Conservation (phyloP, 2,888 invertebrate species). For the Clivina fossor region DNA sequence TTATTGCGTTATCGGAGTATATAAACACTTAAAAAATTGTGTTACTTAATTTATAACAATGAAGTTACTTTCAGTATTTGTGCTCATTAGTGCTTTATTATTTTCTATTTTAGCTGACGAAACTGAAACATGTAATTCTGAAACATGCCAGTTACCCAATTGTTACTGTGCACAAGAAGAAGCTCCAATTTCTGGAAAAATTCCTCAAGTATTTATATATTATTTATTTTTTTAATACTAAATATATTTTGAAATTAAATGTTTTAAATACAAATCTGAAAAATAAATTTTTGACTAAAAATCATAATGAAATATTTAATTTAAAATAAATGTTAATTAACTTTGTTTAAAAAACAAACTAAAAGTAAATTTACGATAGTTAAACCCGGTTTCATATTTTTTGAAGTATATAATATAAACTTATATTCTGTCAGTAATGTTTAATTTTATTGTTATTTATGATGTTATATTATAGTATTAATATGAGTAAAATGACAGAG, state of each 20-base stretch:
- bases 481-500: too few relatives aligned
- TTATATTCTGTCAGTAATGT: too few relatives aligned
- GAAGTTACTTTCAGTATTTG: not conserved
- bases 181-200: conserved; percentile 1
- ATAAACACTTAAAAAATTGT: conserved; percentile 1
- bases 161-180: conserved; percentile 3
- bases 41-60: not conserved
- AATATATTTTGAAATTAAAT: too few relatives aligned
- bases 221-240: too few relatives aligned
- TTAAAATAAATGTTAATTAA: not conserved
- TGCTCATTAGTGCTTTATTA: conserved; percentile 1
- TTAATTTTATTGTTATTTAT: too few relatives aligned
- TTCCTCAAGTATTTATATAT: conserved; percentile 12
- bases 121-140: conserved; percentile 1
- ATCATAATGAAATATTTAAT: too few relatives aligned
- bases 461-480: too few relatives aligned
- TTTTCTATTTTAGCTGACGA: not conserved
- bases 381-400: too few relatives aligned
- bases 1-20: not conserved
- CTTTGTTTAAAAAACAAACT: not conserved
- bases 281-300: too few relatives aligned
- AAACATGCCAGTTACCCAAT: conserved; percentile 1
- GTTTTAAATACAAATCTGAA: too few relatives aligned
- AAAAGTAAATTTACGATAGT: too few relatives aligned
- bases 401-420: too few relatives aligned